Evolutionary conservation across 2,113 vertebrate species (phyloP), one percentile per base, ranked within the genome.

Genomic region (Pelecanus crispus): DNA sequence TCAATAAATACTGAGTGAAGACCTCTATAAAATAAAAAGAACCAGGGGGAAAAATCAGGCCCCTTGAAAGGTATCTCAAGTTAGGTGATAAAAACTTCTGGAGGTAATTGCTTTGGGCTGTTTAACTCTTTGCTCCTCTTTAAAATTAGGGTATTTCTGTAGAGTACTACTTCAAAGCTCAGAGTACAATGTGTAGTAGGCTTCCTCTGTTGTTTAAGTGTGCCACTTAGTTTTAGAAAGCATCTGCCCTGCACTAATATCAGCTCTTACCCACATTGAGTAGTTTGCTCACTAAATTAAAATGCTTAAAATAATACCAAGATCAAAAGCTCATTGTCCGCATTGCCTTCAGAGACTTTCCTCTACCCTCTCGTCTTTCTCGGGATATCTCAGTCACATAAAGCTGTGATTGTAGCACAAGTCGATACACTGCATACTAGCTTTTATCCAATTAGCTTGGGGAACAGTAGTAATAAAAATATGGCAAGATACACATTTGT

Each of bases 401-500:
- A 77, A 73, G 24, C 63, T 88, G 40, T 6, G 8, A 36, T 58
- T 77, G 36, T 52, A 86, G 67, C 83, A 53, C 13, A 25, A 36
- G 42, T 53, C 1, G 3, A 16, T 81, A 52, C 4, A 4, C 44
- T 47, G 5, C 45, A 22, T 32, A 16, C 1, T 13, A 45, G 9
- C n/a, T 67, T 78, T 67, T n/a, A n/a, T n/a, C n/a, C n/a, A n/a
- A n/a, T n/a, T n/a, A n/a, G n/a, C 40, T 20, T 78, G 55, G 26
- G 53, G 32, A 87, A 47, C 17, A 63, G 36, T 38, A 24, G 34
- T n/a, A 32, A 22, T 28, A 47, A 58, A 77, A 55, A n/a, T 66
- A 32, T 8, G 38, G 19, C 34, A 81, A 55, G 55, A 29, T 58
- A 21, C 0, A 4, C 9, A 32, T 84, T 38, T 1, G 0, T 66